Evolutionary conservation across 2,113 vertebrate genomes (phyloP).

Genomic region (Fulica atra): DNA sequence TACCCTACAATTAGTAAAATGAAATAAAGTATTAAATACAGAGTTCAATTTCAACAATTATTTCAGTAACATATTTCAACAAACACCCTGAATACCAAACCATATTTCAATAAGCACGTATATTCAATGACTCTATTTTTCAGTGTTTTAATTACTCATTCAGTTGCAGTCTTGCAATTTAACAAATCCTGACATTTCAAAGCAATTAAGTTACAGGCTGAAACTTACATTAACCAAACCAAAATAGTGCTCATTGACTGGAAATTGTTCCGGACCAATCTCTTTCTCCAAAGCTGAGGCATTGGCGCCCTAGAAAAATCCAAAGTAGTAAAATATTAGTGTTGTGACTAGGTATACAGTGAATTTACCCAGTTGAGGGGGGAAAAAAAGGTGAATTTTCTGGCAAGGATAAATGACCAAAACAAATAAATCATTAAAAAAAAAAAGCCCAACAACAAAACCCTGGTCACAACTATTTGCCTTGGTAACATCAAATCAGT

Average conservation of each 20-base stretch:
- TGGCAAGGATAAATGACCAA: background rate
- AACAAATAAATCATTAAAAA: background rate
- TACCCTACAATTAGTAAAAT: background rate
- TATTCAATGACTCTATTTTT: background rate
- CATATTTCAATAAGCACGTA: background rate
- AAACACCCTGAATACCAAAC: background rate
- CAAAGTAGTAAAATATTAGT: constrained; percentile 30
- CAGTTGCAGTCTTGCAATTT: background rate
- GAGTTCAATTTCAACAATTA: background rate
- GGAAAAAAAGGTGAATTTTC: background rate
- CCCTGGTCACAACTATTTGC: background rate
- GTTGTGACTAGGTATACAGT: background rate
- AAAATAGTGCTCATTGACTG: constrained; percentile 87
- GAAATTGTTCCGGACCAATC: constrained; percentile 88
- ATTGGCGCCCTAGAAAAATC: constrained; percentile 81
- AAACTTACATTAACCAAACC: constrained; percentile 87
- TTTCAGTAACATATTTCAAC: background rate
- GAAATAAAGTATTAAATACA: background rate
- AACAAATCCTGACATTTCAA: background rate
- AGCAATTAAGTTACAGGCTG: background rate
- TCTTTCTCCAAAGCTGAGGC: constrained; percentile 90
- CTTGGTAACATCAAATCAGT: background rate
- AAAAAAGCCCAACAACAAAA: background rate
- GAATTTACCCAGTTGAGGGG: background rate
- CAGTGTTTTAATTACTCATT: background rate